Evolutionary conservation across 2,113 vertebrate species (phyloP).

Genomic region (Tretioscincus oriximinensis): DNA sequence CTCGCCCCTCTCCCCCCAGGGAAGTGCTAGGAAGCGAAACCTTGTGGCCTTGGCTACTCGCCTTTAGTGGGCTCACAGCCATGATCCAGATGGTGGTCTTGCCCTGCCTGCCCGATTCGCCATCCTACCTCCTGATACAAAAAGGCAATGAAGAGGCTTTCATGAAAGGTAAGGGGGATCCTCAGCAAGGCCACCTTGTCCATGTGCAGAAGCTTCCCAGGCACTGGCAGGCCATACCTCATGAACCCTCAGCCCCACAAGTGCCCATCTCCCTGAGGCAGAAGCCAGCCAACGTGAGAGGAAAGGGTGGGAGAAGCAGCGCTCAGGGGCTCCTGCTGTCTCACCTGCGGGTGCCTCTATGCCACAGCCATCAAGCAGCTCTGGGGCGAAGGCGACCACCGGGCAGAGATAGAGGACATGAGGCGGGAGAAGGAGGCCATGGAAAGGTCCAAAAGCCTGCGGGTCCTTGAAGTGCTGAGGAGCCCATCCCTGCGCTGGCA

Average conservation of each 20-base stretch:
- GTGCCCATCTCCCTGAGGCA: too few relatives aligned
- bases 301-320: too few relatives aligned
- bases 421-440: constrained; percentile 71
- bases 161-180: constrained; percentile 70
- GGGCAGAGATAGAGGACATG: constrained; percentile 80
- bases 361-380: constrained; percentile 76
- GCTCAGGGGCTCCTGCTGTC: rapidly evolving
- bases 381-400: constrained; percentile 78
- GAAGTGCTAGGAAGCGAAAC: constrained; percentile 86
- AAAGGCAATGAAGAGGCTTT: constrained; percentile 78
- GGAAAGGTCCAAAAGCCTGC: constrained; percentile 57
- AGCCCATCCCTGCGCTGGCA: constrained; percentile 78
- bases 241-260: not conserved
- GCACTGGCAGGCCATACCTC: too few relatives aligned
- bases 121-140: constrained; percentile 79
- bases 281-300: too few relatives aligned
- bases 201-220: too few relatives aligned
- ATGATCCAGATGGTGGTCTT: constrained; percentile 72
- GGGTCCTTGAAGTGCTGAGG: constrained; percentile 74
- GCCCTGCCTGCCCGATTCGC: constrained; percentile 76
- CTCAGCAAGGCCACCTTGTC: not conserved
- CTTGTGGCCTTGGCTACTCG: constrained; percentile 83
- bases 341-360: not conserved
- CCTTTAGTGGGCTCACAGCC: constrained; percentile 71
- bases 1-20: constrained; percentile 54